Evolutionary conservation across 2,888 invertebrate genomes (phyloP).

Genomic region (Drymonia ruficornis): DNA sequence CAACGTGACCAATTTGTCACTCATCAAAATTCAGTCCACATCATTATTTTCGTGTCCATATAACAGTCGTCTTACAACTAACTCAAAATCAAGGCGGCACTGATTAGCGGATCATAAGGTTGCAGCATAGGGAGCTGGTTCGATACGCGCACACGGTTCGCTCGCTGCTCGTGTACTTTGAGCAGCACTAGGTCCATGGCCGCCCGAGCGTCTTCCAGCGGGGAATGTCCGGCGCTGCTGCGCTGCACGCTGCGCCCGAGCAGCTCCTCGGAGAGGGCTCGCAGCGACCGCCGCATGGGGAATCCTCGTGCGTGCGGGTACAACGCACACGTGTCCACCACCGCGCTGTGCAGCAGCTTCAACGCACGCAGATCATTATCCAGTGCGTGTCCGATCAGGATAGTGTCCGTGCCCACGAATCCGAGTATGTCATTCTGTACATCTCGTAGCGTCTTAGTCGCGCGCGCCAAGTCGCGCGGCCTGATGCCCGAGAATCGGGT

Average conservation of each 20-base stretch:
- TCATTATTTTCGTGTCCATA: conserved; percentile 62
- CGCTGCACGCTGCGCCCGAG: conserved; percentile 93
- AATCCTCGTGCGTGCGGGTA: conserved; percentile 95
- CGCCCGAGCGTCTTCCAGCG: conserved; percentile 95
- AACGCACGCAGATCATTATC: conserved; percentile 97
- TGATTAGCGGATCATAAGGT: conserved; percentile 76
- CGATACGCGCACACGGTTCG: conserved; percentile 49
- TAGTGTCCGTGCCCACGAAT: conserved; percentile 92
- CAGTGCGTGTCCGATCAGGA: conserved; percentile 97
- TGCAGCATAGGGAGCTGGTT: conserved; percentile 64
- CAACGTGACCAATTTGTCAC: conserved; percentile 76
- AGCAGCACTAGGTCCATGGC: conserved; percentile 95
- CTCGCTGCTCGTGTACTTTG: conserved; percentile 83
- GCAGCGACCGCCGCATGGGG: conserved; percentile 93
- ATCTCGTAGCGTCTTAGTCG: conserved; percentile 88
- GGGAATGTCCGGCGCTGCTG: conserved; percentile 91
- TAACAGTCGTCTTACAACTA: conserved; percentile 61
- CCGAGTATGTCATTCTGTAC: conserved; percentile 94
- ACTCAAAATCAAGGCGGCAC: conserved; percentile 72
- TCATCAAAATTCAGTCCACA: conserved; percentile 61
- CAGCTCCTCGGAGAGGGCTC: conserved; percentile 89
- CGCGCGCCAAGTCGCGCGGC: conserved; percentile 83
- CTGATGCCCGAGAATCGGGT: conserved; percentile 97
- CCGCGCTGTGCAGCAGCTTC: conserved; percentile 91
- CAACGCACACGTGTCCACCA: conserved; percentile 95